Conservation (phyloP, 2,888 invertebrate genomes). For the Cheilosia vulpina region DNA sequence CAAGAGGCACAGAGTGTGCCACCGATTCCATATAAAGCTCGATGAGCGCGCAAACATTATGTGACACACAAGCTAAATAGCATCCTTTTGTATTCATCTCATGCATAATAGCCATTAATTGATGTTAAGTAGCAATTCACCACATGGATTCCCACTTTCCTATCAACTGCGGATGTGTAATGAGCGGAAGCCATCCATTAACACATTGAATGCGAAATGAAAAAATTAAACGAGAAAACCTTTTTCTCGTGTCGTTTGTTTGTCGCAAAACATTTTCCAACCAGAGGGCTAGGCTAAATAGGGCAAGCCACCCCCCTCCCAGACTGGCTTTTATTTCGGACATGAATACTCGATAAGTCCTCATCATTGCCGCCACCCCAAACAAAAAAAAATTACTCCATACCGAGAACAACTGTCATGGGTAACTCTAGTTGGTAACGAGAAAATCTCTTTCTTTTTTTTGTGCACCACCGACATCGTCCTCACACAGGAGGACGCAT, state of each 20-base stretch:
- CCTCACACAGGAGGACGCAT: conserved; percentile 1
- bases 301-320: neutral
- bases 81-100: conserved; percentile 57
- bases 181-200: conserved; percentile 62
- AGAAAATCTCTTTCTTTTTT: neutral
- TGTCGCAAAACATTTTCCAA: conserved; percentile 14
- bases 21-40: neutral
- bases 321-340: conserved; percentile 30
- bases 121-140: conserved; percentile 71
- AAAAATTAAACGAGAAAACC: conserved; percentile 19
- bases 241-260: conserved; percentile 22
- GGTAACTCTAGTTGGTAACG: neutral
- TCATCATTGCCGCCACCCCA: neutral
- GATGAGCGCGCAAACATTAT: neutral
- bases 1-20: neutral
- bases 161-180: conserved; percentile 63
- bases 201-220: conserved; percentile 30
- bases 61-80: conserved; percentile 61
- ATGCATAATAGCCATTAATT: conserved; percentile 64
- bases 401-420: neutral
- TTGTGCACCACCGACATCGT: conserved; percentile 2
- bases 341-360: conserved; percentile 34
- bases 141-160: conserved; percentile 60
- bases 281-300: neutral
- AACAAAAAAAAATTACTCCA: neutral